These are phyloP conservation scores for Sebastes matsubarae DNA, from an alignment of 2,797 vertebrate species.

Conservation along the genomic window DNA sequence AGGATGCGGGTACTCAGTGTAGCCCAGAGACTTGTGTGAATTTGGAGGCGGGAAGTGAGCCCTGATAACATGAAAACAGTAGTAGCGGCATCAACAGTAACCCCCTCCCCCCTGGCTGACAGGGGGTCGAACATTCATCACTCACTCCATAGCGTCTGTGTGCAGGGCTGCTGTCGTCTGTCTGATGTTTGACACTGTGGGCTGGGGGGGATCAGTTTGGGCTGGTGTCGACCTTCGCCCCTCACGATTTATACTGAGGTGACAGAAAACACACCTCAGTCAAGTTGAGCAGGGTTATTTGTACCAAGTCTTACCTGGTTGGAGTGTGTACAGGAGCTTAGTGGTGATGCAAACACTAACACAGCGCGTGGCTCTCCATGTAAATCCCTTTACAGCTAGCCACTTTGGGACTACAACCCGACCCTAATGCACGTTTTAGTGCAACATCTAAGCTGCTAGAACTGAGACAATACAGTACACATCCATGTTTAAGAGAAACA, in stretches of 20 bases:
- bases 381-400: neutral
- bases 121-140: slow-evolving; percentile 66
- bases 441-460: neutral
- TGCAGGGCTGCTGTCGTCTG: slow-evolving; percentile 75
- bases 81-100: slow-evolving; percentile 46
- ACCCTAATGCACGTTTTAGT: neutral
- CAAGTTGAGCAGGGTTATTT: slow-evolving; percentile 73
- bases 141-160: slow-evolving; percentile 84
- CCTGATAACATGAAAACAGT: slow-evolving; percentile 48
- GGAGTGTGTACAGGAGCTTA: slow-evolving; percentile 38
- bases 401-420: neutral
- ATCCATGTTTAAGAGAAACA: neutral
- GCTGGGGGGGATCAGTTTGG: slow-evolving; percentile 71
- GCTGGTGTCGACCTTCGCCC: slow-evolving; percentile 78
- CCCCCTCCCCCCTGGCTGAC: slow-evolving; percentile 8
- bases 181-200: slow-evolving; percentile 76
- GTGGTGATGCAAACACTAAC: slow-evolving; percentile 10
- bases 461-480: neutral
- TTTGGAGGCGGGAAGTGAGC: neutral
- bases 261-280: slow-evolving; percentile 84
- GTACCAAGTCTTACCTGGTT: slow-evolving; percentile 71
- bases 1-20: neutral
- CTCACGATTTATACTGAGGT: slow-evolving; percentile 80
- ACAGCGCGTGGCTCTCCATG: neutral
- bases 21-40: slow-evolving; percentile 1